A percentile compares a stretch with the other conserved stretches of the same genome.
These are phyloP conservation scores for Tethea ocularis DNA, from an alignment of 2,888 invertebrate species.

Conservation along the genomic window DNA sequence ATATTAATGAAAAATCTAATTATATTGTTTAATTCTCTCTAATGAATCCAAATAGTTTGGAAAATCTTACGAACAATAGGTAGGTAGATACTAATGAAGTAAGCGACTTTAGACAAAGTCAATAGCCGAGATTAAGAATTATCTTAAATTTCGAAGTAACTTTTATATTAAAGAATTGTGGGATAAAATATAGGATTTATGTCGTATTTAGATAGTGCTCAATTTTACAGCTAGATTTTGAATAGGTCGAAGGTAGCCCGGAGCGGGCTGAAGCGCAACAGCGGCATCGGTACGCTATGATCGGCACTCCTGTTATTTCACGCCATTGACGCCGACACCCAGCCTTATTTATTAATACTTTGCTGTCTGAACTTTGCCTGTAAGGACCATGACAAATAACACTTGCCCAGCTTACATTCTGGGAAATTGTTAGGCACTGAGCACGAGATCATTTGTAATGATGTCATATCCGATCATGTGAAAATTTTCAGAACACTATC, in stretches of 20 bases:
- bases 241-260: constrained; percentile 41
- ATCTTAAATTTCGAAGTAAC: not conserved
- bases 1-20: not conserved
- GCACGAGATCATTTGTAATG: constrained; percentile 8
- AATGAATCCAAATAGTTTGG: too few species aligned
- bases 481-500: constrained; percentile 28
- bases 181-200: not conserved
- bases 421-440: constrained; percentile 50
- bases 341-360: constrained; percentile 58
- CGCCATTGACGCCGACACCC: constrained; percentile 55
- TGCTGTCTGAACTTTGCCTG: constrained; percentile 58
- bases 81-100: too few species aligned
- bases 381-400: constrained; percentile 59
- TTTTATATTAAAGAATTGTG: not conserved
- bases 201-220: constrained; percentile 15
- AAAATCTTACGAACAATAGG: too few species aligned
- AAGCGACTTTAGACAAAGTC: too few species aligned
- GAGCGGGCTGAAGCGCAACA: constrained; percentile 35
- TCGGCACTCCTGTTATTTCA: constrained; percentile 63
- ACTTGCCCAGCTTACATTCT: constrained; percentile 46
- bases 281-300: constrained; percentile 37
- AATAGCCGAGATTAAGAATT: too few species aligned
- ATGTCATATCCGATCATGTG: constrained; percentile 27
- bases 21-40: too few species aligned
- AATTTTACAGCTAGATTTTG: constrained; percentile 27